Base-by-base conservation (phyloP, 2,888 invertebrate species). In the Drosophila nigricruria region DNA sequence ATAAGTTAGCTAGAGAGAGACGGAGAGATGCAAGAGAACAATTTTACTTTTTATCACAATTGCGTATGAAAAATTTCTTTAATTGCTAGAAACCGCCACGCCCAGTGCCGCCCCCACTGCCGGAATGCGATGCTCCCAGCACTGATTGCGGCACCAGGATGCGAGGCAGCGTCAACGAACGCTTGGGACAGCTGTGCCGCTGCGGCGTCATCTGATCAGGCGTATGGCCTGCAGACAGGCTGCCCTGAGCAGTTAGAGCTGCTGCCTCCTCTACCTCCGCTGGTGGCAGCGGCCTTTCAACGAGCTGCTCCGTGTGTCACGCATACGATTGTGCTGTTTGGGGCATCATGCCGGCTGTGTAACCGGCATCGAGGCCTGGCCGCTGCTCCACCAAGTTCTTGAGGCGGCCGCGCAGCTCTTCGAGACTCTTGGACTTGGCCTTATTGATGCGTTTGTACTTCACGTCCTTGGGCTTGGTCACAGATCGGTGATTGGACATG, bases 391-490 rank as follows among this genome's bases (percentile, higher is more conserved):
- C 97, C 95, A 97, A 96, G 92, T 96, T 96, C 94, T 96, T 96
- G 91, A 97, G 94, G 74, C 97, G 94, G 0, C 97, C 97, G 4
- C 97, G 93, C 65, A 97, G 91, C 89, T 97, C 97, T 88, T 97
- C 97, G 77, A 97, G 93, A 88, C 97, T 97, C 93, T 97, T 97
- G 71, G 97, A 97, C 91, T 97, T 97, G 6, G 97, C 97, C 92
- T 97, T 97, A 92, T 97, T 97, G 92, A 97, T 97, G 90, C 97
- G 94, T 92, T 97, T 97, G 93, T 97, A 97, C 93, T 97, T 97
- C 36, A 97, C 97, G 91, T 97, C 97, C 93, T 97, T 97, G 76
- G 97, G 97, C 92, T 97, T 97, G 6, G 97, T 97, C 57, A 97
- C 97, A 58, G 97, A 97, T 75, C 97, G 94, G 92, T 97, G 97